Evolutionary conservation across 1,140 invertebrate genomes (phyloP).

Genomic region (Lamellibrachia luymesi): DNA sequence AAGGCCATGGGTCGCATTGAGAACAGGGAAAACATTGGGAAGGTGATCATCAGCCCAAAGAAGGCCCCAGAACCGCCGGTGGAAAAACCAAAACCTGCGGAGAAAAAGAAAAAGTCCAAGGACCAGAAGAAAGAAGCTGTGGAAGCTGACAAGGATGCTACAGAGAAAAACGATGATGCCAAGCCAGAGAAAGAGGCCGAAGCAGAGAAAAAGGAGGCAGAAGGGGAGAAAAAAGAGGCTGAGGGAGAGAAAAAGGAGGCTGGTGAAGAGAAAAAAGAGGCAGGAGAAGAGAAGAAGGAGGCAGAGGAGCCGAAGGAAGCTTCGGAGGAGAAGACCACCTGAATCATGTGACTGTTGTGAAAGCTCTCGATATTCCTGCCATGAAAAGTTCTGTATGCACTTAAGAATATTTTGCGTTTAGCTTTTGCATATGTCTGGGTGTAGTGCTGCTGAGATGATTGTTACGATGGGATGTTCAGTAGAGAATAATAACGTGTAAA

Average conservation of each 20-base stretch:
- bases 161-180: neutral
- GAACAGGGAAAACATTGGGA: constrained; percentile 20
- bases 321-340: neutral
- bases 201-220: neutral
- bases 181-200: neutral
- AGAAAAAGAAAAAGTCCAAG: constrained; percentile 9
- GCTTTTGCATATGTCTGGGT: neutral
- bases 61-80: constrained; percentile 10
- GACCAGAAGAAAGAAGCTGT: constrained; percentile 10
- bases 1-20: constrained; percentile 20
- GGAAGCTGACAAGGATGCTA: neutral
- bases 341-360: neutral
- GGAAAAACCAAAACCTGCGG: constrained; percentile 1
- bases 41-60: constrained; percentile 24
- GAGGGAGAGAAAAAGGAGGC: neutral
- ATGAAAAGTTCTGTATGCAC: neutral
- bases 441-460: neutral
- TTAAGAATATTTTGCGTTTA: neutral
- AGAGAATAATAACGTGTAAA: neutral
- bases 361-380: neutral
- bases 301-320: neutral
- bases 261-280: neutral
- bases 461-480: no score
- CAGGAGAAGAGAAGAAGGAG: neutral
- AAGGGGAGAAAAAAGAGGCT: neutral